phyloP scores from a whole-genome alignment of 2,113 vertebrate species.

The Ariopsis seemanni region DNA sequence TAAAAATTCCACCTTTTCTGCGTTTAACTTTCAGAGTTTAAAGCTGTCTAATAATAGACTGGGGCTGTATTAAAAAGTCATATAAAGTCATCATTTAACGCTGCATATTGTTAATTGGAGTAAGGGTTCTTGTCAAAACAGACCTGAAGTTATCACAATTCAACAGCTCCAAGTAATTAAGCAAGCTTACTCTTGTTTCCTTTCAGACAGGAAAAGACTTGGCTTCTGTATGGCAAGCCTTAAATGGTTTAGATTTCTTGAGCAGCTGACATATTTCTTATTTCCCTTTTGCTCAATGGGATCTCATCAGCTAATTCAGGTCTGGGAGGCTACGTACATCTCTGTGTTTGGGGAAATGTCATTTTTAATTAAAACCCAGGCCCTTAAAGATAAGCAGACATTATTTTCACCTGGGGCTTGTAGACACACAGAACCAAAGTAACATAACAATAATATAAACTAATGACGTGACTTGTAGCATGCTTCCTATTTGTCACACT shows the following conservation, averaged over 20 bases:
- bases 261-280: conserved; percentile 74
- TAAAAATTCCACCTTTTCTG: not conserved
- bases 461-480: conserved; percentile 19
- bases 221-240: conserved; percentile 62
- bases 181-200: conserved; percentile 51
- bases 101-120: too few species aligned
- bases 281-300: conserved; percentile 70
- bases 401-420: conserved; percentile 73
- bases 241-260: conserved; percentile 66
- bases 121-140: not conserved
- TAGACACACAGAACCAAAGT: conserved; percentile 65
- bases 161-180: conserved; percentile 61
- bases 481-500: conserved; percentile 11
- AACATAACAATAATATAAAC: conserved; percentile 71
- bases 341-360: conserved; percentile 77
- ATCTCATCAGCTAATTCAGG: conserved; percentile 74
- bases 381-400: conserved; percentile 77
- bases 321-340: conserved; percentile 60
- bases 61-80: not conserved
- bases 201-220: conserved; percentile 47
- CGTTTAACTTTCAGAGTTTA: not conserved
- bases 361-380: conserved; percentile 82
- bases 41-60: conserved; percentile 4
- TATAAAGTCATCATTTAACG: not conserved
- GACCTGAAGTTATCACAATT: conserved; percentile 26